A percentile compares a stretch with the other conserved stretches of the same genome.
Conservation (phyloP, 2,113 vertebrate species). For the Pantherophis guttatus region DNA sequence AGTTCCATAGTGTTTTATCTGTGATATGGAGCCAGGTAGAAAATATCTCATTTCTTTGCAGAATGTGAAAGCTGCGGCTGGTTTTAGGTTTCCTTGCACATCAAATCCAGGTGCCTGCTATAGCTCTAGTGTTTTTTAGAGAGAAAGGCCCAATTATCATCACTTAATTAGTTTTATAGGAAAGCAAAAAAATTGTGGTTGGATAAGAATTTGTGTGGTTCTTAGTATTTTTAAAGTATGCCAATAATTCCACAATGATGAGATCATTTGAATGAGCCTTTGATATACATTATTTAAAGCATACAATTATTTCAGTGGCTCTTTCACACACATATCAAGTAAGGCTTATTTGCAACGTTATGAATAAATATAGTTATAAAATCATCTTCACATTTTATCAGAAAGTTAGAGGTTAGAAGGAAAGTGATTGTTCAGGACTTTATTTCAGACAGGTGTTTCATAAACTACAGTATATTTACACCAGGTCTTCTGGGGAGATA, state of each 20-base stretch:
- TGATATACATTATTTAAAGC: background rate
- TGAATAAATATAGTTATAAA: background rate
- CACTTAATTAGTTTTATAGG: constrained; percentile 36
- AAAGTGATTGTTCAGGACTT: background rate
- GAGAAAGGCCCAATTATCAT: constrained; percentile 67
- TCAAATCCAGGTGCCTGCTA: constrained; percentile 69
- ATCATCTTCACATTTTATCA: background rate
- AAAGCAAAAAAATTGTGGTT: background rate
- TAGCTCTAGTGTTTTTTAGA: constrained; percentile 54
- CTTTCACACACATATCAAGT: background rate
- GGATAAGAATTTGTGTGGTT: background rate
- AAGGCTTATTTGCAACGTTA: background rate
- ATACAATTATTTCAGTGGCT: background rate
- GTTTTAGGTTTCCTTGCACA: constrained; percentile 70
- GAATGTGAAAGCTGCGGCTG: constrained; percentile 53
- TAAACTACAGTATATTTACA: background rate
- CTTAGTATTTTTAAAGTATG: background rate
- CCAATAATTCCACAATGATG: background rate
- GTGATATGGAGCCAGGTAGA: constrained; percentile 17
- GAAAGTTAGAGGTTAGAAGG: background rate
- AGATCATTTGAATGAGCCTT: background rate
- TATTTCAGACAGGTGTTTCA: background rate
- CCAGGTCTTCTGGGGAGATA: background rate
- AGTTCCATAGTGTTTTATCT: background rate
- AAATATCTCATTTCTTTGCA: constrained; percentile 24